Base-by-base conservation (phyloP, 2,888 invertebrate species). In the Aromia moschata region DNA sequence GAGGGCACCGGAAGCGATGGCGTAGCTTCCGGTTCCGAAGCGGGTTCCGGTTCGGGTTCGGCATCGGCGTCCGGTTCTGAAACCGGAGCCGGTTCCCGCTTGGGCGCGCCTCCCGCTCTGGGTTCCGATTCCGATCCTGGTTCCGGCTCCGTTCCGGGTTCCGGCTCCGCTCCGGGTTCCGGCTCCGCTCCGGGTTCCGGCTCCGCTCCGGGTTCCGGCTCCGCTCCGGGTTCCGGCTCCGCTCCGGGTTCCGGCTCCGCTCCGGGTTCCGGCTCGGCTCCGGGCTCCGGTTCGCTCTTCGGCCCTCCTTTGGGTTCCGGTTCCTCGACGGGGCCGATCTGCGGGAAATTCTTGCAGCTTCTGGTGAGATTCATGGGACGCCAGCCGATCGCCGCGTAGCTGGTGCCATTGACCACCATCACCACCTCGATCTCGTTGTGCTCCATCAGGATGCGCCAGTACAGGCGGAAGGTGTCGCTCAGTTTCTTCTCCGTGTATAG, bases 371-470 rank as follows among this genome's bases (percentile, higher is more conserved):
- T 85, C 36, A 83, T 84, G 0, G 97, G 95, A 54, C 96, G 84
- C 96, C 97, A 98, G n/a, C 98, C 98, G 3, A 98, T 70, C 4
- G 90, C 94, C 2, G 89, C 90, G 83, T 94, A 98, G 10, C 94
- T 92, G 0, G 91, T 91, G 1, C 94, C 89, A 69, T 95, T 94
- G n/a, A 92, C 94, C 44, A 90, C 87, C 81, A 96, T 86, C 0
- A 96, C 87, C 16, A 95, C 84, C 79, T 97, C 97, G 17, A 97
- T 83, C 81, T 97, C 96, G n/a, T 86, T 86, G 25, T 89, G 87
- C 60, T 93, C 92, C 72, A 89, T 87, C 41, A 96, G 76, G 36
- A 96, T 86, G 47, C 92, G 85, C 94, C 96, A 96, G 81, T 92
- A 94, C 60, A 97, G 82, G 20, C 86, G 85, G 79, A 91, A 91